A percentile compares a stretch with the other conserved stretches of the same genome.
phyloP scores from a whole-genome alignment of 2,888 invertebrate genomes.

The Spisula solida region DNA sequence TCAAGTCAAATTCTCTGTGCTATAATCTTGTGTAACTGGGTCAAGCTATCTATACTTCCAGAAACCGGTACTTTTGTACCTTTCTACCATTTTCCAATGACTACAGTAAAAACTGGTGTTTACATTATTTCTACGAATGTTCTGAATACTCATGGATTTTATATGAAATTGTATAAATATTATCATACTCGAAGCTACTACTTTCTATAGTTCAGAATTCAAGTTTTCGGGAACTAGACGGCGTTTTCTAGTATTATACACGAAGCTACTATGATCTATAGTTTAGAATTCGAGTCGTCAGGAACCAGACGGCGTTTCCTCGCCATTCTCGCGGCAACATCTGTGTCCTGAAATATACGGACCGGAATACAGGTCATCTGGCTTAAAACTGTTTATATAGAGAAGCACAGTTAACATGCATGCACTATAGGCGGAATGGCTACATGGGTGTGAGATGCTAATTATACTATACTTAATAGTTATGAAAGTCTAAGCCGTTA shows the following conservation, averaged over 20 bases:
- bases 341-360: background rate
- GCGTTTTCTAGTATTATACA: slow-evolving; percentile 50
- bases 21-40: no score
- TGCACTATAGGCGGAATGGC: background rate
- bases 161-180: background rate
- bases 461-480: no score
- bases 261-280: slow-evolving; percentile 6
- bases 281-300: slow-evolving; percentile 40
- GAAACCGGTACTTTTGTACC: no score
- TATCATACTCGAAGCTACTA: background rate
- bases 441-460: background rate
- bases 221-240: slow-evolving; percentile 30
- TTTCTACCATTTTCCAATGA: no score
- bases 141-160: no score
- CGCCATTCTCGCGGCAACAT: slow-evolving; percentile 21
- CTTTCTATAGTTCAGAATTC: slow-evolving; percentile 27
- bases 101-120: no score
- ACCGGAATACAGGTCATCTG: background rate
- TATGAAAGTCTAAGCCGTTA: no score
- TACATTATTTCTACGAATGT: no score
- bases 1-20: no score
- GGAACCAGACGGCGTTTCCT: slow-evolving; percentile 42
- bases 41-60: no score
- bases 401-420: background rate
- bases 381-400: no score